Evolutionary conservation across 1,140 invertebrate genomes (phyloP).

Genomic region (Agraylea sexmaculata): DNA sequence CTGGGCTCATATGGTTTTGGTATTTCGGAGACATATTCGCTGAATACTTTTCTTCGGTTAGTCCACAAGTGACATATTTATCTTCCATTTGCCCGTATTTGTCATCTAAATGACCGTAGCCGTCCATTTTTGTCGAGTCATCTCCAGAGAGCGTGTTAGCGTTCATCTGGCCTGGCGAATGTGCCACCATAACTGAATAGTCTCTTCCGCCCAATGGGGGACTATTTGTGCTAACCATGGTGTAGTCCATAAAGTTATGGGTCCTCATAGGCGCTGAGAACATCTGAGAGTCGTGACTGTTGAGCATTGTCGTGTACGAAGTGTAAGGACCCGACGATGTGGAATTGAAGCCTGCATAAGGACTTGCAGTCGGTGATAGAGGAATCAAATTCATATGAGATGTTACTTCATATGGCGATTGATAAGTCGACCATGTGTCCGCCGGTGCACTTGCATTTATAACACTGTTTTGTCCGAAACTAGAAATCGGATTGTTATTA

Average conservation of each 20-base stretch:
- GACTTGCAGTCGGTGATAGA: slow-evolving; percentile 54
- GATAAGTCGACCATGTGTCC: slow-evolving; percentile 67
- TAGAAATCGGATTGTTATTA: slow-evolving; percentile 52
- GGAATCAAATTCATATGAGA: slow-evolving; percentile 56
- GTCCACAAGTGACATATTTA: slow-evolving; percentile 30
- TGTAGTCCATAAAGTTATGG: slow-evolving; percentile 44
- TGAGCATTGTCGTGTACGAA: slow-evolving; percentile 53
- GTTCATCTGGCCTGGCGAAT: slow-evolving; percentile 47
- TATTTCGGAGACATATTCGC: slow-evolving; percentile 43
- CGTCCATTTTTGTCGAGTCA: slow-evolving; percentile 32
- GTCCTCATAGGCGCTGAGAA: slow-evolving; percentile 46
- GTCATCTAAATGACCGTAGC: slow-evolving; percentile 38
- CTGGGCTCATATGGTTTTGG: slow-evolving; percentile 44
- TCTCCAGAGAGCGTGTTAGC: slow-evolving; percentile 38
- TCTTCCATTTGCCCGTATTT: slow-evolving; percentile 37
- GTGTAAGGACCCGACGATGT: slow-evolving; percentile 37
- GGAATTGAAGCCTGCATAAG: slow-evolving; percentile 49
- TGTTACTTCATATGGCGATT: slow-evolving; percentile 60
- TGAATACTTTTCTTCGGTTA: slow-evolving; percentile 32
- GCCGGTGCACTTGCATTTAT: slow-evolving; percentile 48
- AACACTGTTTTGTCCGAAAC: slow-evolving; percentile 50
- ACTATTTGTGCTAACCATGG: slow-evolving; percentile 43
- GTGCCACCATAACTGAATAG: slow-evolving; percentile 53
- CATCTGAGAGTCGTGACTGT: slow-evolving; percentile 52
- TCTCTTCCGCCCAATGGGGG: slow-evolving; percentile 47